Evolutionary conservation across 2,113 vertebrate species (phyloP), one percentile per base, ranked within the genome.

Genomic region (Sylvia atricapilla): DNA sequence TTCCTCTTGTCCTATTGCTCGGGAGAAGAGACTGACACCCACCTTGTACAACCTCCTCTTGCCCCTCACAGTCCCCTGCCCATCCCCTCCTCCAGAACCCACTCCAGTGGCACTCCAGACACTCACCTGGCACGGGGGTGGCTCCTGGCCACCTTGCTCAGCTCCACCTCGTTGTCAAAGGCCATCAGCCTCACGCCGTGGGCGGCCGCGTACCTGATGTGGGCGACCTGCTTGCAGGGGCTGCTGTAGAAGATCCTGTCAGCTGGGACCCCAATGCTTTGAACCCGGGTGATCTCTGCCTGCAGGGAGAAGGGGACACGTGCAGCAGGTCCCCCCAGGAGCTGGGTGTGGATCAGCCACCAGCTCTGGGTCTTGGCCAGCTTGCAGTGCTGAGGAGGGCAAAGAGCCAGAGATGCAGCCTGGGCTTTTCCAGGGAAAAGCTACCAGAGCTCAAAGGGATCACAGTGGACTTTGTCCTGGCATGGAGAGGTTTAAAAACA

Each of bases 81-180:
- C 73, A 46, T 10, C 56, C 52, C 63, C 64, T 19, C 4, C 67
- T 67, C 7, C 60, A 62, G 30, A 44, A 37, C 7, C 11, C 21
- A 2, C 27, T 9, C 15, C 50, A 10, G 3, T 0, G 15, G 28
- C 15, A n/a, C 76, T 62, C 46, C 16, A 43, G 41, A 5, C 60
- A 52, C 62, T 41, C 83, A 98, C 98, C 96, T 98, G 95, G 98
- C 98, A 60, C 33, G 93, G 23, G 98, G 97, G 90, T 98, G 97
- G 91, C 67, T 98, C 94, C 95, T 97, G 47, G 95, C 98, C 89
- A 98, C 97, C 91, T 98, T 98, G 72, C 89, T 95, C 20, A 98
- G 97, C 95, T 98, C 98, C 95, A 98, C 96, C 92, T 98, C 97
- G 2, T 98, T 98, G 96, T 98, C 98, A 2, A 98, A 98, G 80